phyloP scores from a whole-genome alignment of 2,888 invertebrate species.

The Blera fallax region DNA sequence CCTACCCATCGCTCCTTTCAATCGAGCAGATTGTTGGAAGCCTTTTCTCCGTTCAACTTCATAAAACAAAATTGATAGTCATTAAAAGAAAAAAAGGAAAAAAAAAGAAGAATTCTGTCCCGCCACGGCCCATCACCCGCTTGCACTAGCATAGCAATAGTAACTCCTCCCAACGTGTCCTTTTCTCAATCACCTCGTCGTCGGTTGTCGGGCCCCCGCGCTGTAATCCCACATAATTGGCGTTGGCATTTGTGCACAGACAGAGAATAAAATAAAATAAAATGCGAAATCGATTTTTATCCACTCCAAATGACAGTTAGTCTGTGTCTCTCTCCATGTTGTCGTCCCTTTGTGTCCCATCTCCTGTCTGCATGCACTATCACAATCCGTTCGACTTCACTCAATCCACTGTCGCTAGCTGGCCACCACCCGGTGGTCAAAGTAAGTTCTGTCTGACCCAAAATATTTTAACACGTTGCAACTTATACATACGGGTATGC shows the following conservation, averaged over 20 bases:
- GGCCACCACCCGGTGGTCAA: slow-evolving; percentile 33
- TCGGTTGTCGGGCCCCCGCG: slow-evolving; percentile 30
- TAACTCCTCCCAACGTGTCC: slow-evolving; percentile 26
- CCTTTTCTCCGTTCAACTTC: background rate
- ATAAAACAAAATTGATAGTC: slow-evolving; percentile 3
- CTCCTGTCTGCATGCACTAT: slow-evolving; percentile 57
- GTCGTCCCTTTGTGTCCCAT: slow-evolving; percentile 15
- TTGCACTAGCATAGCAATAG: background rate
- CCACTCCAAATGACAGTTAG: slow-evolving; percentile 66
- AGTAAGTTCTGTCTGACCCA: slow-evolving; percentile 71
- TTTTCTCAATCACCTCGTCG: slow-evolving; percentile 36
- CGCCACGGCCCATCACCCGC: background rate
- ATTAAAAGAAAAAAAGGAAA: background rate
- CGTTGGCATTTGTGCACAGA: slow-evolving; percentile 65
- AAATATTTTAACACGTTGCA: slow-evolving; percentile 67
- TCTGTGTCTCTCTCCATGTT: slow-evolving; percentile 27
- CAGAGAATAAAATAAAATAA: slow-evolving; percentile 62
- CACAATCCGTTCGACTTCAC: slow-evolving; percentile 38
- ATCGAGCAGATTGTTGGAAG: background rate
- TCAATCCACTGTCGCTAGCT: slow-evolving; percentile 9
- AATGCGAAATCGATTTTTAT: slow-evolving; percentile 71
- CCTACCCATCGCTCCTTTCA: background rate
- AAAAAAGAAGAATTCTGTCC: no score
- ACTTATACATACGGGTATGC: background rate
- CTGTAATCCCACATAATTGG: slow-evolving; percentile 66